phyloP scores from a whole-genome alignment of 2,113 vertebrate genomes.

The Chelonoidis abingdonii region DNA sequence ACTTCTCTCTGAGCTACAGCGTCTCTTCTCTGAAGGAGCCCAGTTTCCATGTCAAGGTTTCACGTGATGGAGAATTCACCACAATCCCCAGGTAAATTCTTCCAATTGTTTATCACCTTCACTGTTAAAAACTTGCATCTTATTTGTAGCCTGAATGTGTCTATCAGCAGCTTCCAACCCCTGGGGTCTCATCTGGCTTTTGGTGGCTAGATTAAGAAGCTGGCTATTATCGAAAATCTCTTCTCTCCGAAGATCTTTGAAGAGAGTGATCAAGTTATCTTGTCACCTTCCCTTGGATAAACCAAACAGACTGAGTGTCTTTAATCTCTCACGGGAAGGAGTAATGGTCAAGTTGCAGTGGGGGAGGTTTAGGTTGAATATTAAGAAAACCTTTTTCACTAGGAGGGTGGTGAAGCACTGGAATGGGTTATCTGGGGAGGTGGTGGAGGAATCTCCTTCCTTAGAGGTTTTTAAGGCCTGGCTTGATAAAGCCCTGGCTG shows the following conservation, averaged over 20 bases:
- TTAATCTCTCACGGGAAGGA: neutral
- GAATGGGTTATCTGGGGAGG: too few species aligned
- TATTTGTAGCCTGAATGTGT: neutral
- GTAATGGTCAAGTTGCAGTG: too few species aligned
- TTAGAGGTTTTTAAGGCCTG: too few species aligned
- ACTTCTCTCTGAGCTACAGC: neutral
- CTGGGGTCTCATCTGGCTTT: neutral
- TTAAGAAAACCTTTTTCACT: too few species aligned
- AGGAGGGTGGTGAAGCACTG: too few species aligned
- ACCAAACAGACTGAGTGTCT: neutral
- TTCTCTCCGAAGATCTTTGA: neutral
- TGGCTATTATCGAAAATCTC: neutral
- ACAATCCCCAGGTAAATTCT: neutral
- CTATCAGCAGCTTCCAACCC: neutral
- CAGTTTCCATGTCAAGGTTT: neutral
- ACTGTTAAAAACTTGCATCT: neutral
- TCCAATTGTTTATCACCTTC: neutral
- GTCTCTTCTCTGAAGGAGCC: neutral
- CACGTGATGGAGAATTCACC: neutral
- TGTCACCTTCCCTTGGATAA: neutral
- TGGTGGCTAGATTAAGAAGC: neutral
- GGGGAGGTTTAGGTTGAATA: too few species aligned
- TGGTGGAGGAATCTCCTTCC: too few species aligned
- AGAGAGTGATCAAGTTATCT: neutral
- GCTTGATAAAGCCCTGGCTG: too few species aligned